Percentiles rank a stretch among this genome's conserved stretches.
These are phyloP conservation scores for Epistrophe eligans DNA, from an alignment of 2,888 invertebrate species.

Conservation along the genomic window DNA sequence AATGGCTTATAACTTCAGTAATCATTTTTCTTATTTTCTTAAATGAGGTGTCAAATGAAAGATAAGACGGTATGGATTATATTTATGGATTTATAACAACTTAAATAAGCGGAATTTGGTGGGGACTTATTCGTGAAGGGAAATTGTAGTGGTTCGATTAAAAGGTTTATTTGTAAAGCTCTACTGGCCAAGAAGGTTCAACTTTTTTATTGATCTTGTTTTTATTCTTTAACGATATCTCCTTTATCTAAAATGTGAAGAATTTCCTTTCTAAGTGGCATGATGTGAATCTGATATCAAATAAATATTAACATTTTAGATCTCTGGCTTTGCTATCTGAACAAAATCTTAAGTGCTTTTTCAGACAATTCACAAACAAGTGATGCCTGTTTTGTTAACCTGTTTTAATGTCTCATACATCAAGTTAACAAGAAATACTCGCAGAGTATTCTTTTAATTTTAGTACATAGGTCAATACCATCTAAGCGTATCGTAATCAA, in stretches of 20 bases:
- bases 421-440: too few relatives aligned
- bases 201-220: too few relatives aligned
- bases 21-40: not conserved
- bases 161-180: too few relatives aligned
- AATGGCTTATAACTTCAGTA: not conserved
- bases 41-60: not conserved
- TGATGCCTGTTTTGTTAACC: not conserved
- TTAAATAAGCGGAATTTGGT: too few relatives aligned
- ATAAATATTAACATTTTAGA: not conserved
- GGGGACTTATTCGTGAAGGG: too few relatives aligned
- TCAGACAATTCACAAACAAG: not conserved
- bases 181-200: too few relatives aligned
- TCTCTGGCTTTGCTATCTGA: not conserved
- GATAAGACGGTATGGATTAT: not conserved
- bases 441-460: too few relatives aligned
- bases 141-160: too few relatives aligned
- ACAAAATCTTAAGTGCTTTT: not conserved
- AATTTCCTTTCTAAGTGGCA: not conserved
- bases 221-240: not conserved
- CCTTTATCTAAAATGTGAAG: not conserved
- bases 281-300: not conserved
- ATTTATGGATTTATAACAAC: too few relatives aligned
- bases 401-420: too few relatives aligned
- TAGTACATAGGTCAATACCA: too few relatives aligned
- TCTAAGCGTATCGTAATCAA: not conserved